Base-by-base conservation (phyloP, 2,113 vertebrate species). In the Gymnocephalus cernua region DNA sequence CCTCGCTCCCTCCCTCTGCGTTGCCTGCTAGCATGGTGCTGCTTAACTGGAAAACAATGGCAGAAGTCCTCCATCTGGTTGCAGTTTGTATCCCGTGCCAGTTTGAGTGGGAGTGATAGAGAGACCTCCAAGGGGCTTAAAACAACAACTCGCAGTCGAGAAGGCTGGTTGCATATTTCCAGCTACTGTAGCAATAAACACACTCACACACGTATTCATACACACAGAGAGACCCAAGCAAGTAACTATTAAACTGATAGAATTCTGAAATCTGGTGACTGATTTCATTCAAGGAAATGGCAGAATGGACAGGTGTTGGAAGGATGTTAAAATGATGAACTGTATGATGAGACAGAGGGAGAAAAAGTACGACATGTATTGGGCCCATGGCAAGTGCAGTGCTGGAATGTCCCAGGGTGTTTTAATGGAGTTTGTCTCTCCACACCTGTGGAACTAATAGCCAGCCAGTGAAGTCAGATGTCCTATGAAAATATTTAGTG, bases 361-460 rank as follows among this genome's bases (percentile, higher is more conserved):
- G 56, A 65, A 56, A 76, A 69, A 62, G 61, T 71, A 58, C 75
- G 63, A 71, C 76, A 79, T 85, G 76, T 62, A 57, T 29, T 63
- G 27, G 57, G 69, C 65, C 70, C 74, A 5, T 61, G 63, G 54
- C 67, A 88, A 80, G 87, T 84, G 72, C 79, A 82, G 79, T 27
- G 61, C 72, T 86, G 88, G 88, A 90, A 93, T 91, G 85, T 89
- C 74, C 74, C 19, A 6, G 82, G 72, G 65, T 74, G 86, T 90
- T 92, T 91, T 84, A 89, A 93, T 88, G 45, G 82, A 91, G 72
- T 88, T 91, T 82, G 79, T 88, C 80, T 91, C 83, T 87, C 85
- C 85, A 91, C 92, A 94, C 88, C 89, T 92, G 89, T 90, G 85
- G 82, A 94, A 89, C 89, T 90, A 94, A 91, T 91, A 92, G 80